Evolutionary conservation across 2,797 vertebrate genomes (phyloP).

Genomic region (Limosa lapponica): DNA sequence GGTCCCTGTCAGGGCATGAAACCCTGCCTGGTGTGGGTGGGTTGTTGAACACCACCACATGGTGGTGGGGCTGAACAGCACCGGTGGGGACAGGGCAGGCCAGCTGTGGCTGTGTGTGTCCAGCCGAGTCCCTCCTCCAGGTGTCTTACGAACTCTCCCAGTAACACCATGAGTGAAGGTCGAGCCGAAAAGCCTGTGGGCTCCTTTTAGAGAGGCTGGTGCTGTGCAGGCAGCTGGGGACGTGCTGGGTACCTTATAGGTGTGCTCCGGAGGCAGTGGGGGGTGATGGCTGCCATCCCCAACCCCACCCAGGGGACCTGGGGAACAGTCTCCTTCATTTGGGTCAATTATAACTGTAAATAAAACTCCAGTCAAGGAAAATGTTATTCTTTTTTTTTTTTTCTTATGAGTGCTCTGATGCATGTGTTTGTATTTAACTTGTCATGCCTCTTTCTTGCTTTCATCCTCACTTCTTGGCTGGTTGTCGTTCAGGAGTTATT

Average conservation of each 20-base stretch:
- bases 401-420: neutral
- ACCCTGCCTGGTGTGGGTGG: neutral
- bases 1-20: neutral
- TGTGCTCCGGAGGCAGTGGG: neutral
- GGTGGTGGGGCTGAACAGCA: neutral
- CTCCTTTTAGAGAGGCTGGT: neutral
- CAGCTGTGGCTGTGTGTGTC: neutral
- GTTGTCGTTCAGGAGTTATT: conserved; percentile 3
- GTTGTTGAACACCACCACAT: fast-evolving
- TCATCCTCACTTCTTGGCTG: neutral
- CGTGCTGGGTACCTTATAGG: neutral
- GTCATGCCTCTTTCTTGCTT: neutral
- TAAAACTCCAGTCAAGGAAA: neutral
- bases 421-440: neutral
- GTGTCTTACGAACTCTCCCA: neutral
- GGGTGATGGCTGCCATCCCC: neutral
- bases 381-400: fast-evolving
- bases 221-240: neutral
- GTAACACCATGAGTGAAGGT: fast-evolving
- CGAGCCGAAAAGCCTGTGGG: neutral
- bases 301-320: fast-evolving
- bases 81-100: neutral
- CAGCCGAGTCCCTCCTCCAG: neutral
- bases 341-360: neutral
- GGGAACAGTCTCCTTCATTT: neutral